Evolutionary conservation across 2,888 invertebrate species (phyloP).

Genomic region (Pyrrhia umbra): DNA sequence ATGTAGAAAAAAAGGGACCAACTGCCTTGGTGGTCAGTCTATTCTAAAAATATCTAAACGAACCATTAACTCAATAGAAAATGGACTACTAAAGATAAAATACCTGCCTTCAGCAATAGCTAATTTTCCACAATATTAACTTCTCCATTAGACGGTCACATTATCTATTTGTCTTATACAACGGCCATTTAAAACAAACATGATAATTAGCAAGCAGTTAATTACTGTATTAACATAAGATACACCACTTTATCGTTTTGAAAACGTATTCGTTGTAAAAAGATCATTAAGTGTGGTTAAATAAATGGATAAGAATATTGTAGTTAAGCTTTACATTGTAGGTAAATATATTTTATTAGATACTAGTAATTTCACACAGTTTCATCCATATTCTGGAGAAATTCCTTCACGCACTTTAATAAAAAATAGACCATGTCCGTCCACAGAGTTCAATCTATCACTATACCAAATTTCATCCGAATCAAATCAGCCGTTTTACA

Average conservation of each 20-base stretch:
- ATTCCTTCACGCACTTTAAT: too few species aligned
- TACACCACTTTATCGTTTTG: constrained; percentile 22
- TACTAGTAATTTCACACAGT: background rate
- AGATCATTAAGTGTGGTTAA: constrained; percentile 5
- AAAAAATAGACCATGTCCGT: too few species aligned
- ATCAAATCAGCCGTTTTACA: too few species aligned
- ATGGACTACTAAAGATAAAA: background rate
- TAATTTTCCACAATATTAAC: constrained; percentile 20
- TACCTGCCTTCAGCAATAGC: background rate
- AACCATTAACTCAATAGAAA: background rate
- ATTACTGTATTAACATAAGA: constrained; percentile 44
- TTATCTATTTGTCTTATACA: constrained; percentile 27
- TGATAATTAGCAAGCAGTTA: constrained; percentile 38
- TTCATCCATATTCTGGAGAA: too few species aligned
- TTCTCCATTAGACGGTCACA: constrained; percentile 11
- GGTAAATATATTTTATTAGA: constrained; percentile 9
- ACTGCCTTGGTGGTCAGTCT: background rate
- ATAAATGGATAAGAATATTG: constrained; percentile 11
- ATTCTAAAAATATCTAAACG: background rate
- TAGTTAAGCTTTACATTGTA: background rate
- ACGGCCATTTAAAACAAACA: constrained; percentile 31
- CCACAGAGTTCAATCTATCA: too few species aligned
- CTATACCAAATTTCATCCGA: too few species aligned
- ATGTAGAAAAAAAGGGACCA: too few species aligned
- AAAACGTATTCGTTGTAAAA: constrained; percentile 8